Evolutionary conservation across 2,113 vertebrate genomes (phyloP).

Genomic region (Macquaria australasica): DNA sequence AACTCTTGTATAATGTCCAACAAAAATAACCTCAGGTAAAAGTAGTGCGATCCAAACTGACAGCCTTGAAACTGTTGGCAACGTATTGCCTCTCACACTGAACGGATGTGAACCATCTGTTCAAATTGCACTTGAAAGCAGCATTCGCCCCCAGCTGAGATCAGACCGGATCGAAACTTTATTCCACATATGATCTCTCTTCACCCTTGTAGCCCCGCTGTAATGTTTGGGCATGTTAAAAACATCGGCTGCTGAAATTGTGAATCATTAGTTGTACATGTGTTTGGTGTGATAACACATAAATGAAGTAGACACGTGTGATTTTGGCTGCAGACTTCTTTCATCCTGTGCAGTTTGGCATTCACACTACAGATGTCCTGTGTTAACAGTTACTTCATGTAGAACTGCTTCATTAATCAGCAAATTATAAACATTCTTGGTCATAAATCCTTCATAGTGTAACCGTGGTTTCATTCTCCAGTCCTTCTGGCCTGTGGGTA

Average conservation of each 20-base stretch:
- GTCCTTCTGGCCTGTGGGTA: no score
- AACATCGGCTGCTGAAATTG: conserved; percentile 13
- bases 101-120: conserved; percentile 44
- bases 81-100: conserved; percentile 37
- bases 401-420: conserved; percentile 7
- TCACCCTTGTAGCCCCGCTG: background rate
- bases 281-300: background rate
- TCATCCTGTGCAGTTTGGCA: conserved; percentile 33
- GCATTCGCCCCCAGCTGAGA: conserved; percentile 42
- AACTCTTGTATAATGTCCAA: conserved; percentile 32
- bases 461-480: no score
- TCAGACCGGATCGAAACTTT: conserved; percentile 41
- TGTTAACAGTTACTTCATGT: conserved; percentile 1
- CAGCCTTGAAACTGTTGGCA: conserved; percentile 58
- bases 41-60: conserved; percentile 10
- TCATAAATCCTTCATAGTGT: conserved; percentile 1
- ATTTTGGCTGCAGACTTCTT: conserved; percentile 23
- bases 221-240: conserved; percentile 16
- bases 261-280: background rate
- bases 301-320: conserved; percentile 38
- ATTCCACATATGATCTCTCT: conserved; percentile 20
- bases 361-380: conserved; percentile 26
- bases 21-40: conserved; percentile 50
- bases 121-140: conserved; percentile 61
- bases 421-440: background rate